These are phyloP conservation scores for Archips xylosteana DNA, from an alignment of 2,888 invertebrate species.

Conservation along the genomic window DNA sequence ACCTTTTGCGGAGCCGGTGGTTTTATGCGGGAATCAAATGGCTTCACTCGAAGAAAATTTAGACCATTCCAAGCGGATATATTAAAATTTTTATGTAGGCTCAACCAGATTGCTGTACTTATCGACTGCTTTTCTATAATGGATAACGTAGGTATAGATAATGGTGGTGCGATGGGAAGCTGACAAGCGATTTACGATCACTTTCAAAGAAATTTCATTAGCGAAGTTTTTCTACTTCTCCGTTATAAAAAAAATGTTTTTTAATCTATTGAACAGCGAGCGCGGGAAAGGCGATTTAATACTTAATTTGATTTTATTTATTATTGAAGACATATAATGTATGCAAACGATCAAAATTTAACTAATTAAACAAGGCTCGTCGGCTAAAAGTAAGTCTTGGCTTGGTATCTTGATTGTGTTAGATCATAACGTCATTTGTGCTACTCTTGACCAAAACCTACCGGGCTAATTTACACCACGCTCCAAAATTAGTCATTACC, in stretches of 20 bases:
- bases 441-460: too few relatives aligned
- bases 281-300: neutral
- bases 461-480: conserved; percentile 12
- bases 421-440: too few relatives aligned
- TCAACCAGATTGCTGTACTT: conserved; percentile 13
- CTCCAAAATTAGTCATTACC: conserved; percentile 33
- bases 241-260: conserved; percentile 14
- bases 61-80: conserved; percentile 19
- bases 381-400: too few relatives aligned
- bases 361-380: neutral
- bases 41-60: conserved; percentile 11
- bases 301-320: neutral
- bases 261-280: neutral
- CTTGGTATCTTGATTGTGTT: too few relatives aligned
- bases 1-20: neutral
- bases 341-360: too few relatives aligned
- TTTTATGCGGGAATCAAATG: conserved; percentile 29
- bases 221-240: conserved; percentile 27
- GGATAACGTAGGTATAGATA: neutral
- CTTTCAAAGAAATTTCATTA: conserved; percentile 32
- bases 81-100: conserved; percentile 14
- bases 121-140: neutral
- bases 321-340: neutral
- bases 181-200: conserved; percentile 18
- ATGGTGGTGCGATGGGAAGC: conserved; percentile 14